Evolutionary conservation across 2,888 invertebrate species (phyloP), one percentile per base, ranked within the genome.

Genomic region (Leptothorax acervorum): DNA sequence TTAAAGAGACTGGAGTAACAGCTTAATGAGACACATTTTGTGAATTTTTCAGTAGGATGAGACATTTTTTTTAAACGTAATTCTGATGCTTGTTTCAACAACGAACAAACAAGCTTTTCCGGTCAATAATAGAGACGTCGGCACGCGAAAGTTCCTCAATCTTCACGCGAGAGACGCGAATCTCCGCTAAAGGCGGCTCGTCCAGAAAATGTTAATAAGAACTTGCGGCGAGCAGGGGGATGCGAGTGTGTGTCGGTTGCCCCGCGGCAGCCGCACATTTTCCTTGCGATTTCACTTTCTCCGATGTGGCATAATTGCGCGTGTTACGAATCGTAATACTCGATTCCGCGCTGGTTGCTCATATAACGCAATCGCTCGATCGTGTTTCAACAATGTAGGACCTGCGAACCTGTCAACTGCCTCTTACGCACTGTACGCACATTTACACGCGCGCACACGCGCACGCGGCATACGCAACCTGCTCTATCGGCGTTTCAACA

Each of bases 261-360:
- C 45, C 18, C 48, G 15, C 51, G 51, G n/a, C 73, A 73, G 57
- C 76, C 39, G 81, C 79, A 76, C 81, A 90, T 90, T 91, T 91
- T 89, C 87, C 85, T 87, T 70, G 84, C 88, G 91, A 91, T 92
- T 92, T 92, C 92, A 92, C 92, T 92, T 92, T 91, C 90, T 85
- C 90, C 82, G 60, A 45, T 53, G 85, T 87, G 87, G 87, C 89
- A 88, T 90, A 91, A 90, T 85, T 85, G 90, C 84, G 86, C 91
- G 90, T 91, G 92, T 90, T 85, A 82, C 86, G 92, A 92, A 91
- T 92, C 83, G 84, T 60, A 85, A 88, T 90, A 86, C 85, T 71
- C 81, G 82, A 75, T 81, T 76, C 63, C 15, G 53, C 45, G 48
- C 62, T 11, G 23, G 31, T 28, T 57, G 35, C 57, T 48, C 66